Conservation (phyloP, 2,797 vertebrate genomes). For the Trematomus bernacchii region DNA sequence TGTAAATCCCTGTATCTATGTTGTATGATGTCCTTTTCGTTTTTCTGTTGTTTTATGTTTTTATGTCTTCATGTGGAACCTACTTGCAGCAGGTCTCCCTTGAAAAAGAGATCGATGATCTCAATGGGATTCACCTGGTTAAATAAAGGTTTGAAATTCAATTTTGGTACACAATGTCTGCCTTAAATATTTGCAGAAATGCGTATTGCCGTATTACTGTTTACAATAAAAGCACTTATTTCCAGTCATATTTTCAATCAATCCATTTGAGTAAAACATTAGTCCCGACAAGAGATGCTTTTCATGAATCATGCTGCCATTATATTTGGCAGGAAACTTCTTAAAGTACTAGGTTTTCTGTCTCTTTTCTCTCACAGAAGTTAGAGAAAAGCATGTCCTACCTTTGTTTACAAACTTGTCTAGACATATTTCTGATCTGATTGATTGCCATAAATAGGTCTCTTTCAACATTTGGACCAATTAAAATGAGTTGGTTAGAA, state of each 20-base stretch:
- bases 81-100: no score
- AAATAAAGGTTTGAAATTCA: no score
- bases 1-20: no score
- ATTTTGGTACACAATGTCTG: not conserved
- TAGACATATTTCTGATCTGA: constrained; percentile 4
- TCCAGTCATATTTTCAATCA: not conserved
- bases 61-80: no score
- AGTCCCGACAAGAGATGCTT: not conserved
- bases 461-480: constrained; percentile 11
- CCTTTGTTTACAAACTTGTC: not conserved
- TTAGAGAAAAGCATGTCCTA: not conserved
- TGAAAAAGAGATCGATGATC: no score
- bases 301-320: constrained; percentile 33
- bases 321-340: no score
- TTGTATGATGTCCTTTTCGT: no score
- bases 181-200: not conserved
- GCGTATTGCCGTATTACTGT: not conserved
- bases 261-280: constrained; percentile 13
- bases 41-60: no score
- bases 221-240: constrained; percentile 23
- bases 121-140: no score
- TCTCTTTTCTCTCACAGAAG: not conserved
- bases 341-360: not conserved
- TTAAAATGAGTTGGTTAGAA: not conserved
- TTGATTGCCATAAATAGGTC: not conserved